These are phyloP conservation scores for Theonella swinhoei DNA, from an alignment of 37 sponge, comb jelly and placozoan genomes.

Conservation along the genomic window DNA sequence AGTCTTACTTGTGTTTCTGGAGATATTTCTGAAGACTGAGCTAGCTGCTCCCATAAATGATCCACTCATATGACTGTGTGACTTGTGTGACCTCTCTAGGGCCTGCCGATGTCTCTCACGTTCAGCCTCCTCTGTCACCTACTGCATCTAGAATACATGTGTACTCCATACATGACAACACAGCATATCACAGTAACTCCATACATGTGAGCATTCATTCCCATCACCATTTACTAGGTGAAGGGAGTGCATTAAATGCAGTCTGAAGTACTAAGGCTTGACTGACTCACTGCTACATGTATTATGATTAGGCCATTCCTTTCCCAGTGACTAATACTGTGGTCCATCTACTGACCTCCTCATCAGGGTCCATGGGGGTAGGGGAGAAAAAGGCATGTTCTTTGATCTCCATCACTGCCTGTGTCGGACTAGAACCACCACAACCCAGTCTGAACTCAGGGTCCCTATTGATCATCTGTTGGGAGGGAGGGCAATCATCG, in stretches of 20 bases:
- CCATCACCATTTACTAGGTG: too few species aligned
- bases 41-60: conserved; percentile 23
- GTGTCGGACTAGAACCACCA: neutral
- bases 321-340: too few species aligned
- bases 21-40: conserved; percentile 15
- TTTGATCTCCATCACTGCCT: conserved; percentile 59
- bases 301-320: too few species aligned
- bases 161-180: too few species aligned
- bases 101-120: conserved; percentile 32
- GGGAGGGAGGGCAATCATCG: too few species aligned
- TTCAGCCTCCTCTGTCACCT: conserved; percentile 36
- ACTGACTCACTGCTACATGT: too few species aligned
- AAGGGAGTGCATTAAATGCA: too few species aligned
- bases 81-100: conserved; percentile 2
- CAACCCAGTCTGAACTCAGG: conserved; percentile 65
- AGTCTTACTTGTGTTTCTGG: conserved; percentile 18
- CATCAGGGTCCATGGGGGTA: conserved; percentile 26
- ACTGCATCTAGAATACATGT: too few species aligned
- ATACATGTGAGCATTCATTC: too few species aligned
- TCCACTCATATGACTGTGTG: neutral
- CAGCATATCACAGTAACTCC: too few species aligned
- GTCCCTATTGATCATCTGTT: conserved; percentile 65
- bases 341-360: conserved; percentile 30
- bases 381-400: conserved; percentile 75
- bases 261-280: too few species aligned